Percentiles rank a stretch among this genome's conserved stretches.
Conservation (phyloP, 2,113 vertebrate species). For the Albula goreensis region DNA sequence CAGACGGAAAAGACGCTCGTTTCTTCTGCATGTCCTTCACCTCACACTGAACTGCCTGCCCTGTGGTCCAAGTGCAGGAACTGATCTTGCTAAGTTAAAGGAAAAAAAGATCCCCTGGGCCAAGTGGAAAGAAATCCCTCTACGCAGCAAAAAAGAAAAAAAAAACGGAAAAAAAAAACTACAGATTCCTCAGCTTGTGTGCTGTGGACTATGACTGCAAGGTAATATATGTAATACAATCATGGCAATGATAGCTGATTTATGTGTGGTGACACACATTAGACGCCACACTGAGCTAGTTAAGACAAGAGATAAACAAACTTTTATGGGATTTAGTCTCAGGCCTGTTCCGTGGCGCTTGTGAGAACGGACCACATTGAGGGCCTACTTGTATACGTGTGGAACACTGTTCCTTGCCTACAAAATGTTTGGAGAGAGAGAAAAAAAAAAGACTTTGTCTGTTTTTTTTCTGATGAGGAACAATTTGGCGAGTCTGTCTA, state of each 20-base stretch:
- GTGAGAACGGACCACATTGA: neutral
- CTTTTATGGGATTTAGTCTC: slow-evolving; percentile 1
- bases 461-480: slow-evolving; percentile 1
- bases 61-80: neutral
- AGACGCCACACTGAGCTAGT: neutral
- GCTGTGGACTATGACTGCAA: neutral
- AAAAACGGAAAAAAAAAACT: too few relatives aligned
- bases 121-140: neutral
- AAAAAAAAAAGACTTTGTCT: neutral
- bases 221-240: neutral
- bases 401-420: neutral
- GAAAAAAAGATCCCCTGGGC: neutral
- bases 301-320: slow-evolving; percentile 2
- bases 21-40: neutral
- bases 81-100: neutral
- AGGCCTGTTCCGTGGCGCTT: neutral
- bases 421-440: neutral
- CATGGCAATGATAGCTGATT: neutral
- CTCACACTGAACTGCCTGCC: neutral
- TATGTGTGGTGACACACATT: neutral
- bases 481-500: slow-evolving; percentile 55
- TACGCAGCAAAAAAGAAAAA: neutral
- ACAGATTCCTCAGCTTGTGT: neutral
- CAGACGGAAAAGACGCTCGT: neutral
- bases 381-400: neutral